These are phyloP conservation scores for Hyles lineata DNA, from an alignment of 2,888 invertebrate species.

Conservation along the genomic window DNA sequence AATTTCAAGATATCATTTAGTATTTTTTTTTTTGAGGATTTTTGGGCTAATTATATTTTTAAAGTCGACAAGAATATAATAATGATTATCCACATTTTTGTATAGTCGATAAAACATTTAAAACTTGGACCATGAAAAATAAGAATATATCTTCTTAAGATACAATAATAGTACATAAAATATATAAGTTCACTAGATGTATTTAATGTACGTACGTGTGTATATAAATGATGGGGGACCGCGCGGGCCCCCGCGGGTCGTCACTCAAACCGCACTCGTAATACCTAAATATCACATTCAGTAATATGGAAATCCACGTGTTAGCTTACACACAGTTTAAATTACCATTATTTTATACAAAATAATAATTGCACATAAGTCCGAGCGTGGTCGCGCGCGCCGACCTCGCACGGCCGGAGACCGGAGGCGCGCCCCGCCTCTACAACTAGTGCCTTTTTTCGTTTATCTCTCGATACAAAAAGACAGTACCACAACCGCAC, in stretches of 20 bases:
- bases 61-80: slow-evolving; percentile 84
- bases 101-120: slow-evolving; percentile 85
- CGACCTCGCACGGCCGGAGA: slow-evolving; percentile 44
- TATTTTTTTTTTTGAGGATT: slow-evolving; percentile 74
- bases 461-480: slow-evolving; percentile 53
- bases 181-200: slow-evolving; percentile 84
- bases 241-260: slow-evolving; percentile 55
- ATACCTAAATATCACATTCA: slow-evolving; percentile 86
- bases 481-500: slow-evolving; percentile 67
- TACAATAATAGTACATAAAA: slow-evolving; percentile 85
- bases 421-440: slow-evolving; percentile 51
- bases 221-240: slow-evolving; percentile 56
- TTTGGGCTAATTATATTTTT: slow-evolving; percentile 77
- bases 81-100: slow-evolving; percentile 83
- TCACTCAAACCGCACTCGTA: slow-evolving; percentile 80
- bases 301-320: slow-evolving; percentile 85
- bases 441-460: slow-evolving; percentile 53
- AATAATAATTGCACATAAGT: slow-evolving; percentile 86
- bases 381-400: slow-evolving; percentile 67
- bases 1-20: slow-evolving; percentile 74
- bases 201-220: slow-evolving; percentile 77
- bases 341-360: slow-evolving; percentile 82
- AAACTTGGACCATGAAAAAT: slow-evolving; percentile 86
- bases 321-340: slow-evolving; percentile 82
- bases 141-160: slow-evolving; percentile 85